Percentiles rank a stretch among this genome's conserved stretches.
Conservation (phyloP, 2,888 invertebrate genomes). For the Theretra japonica region DNA sequence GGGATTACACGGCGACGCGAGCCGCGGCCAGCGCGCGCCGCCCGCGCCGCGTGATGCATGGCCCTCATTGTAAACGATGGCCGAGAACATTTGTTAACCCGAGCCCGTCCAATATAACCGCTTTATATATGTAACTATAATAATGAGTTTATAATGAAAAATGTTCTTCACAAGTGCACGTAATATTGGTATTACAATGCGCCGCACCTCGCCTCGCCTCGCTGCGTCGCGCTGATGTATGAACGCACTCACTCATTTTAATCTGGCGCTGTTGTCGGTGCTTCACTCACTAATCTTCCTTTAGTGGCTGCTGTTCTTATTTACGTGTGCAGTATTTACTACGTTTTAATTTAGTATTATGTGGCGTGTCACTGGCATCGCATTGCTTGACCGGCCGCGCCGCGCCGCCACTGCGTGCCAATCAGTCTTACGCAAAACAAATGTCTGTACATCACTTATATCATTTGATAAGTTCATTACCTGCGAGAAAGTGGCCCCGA, state of each 20-base stretch:
- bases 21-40: conserved; percentile 1
- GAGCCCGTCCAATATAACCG: conserved; percentile 20
- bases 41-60: conserved; percentile 23
- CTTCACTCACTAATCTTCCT: conserved; percentile 2
- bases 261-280: conserved; percentile 19
- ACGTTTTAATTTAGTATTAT: not conserved
- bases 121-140: conserved; percentile 42
- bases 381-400: not conserved
- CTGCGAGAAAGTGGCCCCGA: not conserved
- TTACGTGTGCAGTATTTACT: not conserved
- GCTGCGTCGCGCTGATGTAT: conserved; percentile 11
- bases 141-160: conserved; percentile 72
- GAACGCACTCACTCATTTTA: conserved; percentile 20
- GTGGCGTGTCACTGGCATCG: not conserved
- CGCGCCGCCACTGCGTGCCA: not conserved
- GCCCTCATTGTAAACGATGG: conserved; percentile 50
- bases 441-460: conserved; percentile 7
- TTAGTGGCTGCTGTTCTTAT: not conserved
- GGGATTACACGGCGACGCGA: conserved; percentile 58
- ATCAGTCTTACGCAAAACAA: conserved; percentile 9
- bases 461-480: not conserved
- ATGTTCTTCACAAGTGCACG: conserved; percentile 57
- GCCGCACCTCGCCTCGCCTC: not conserved
- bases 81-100: conserved; percentile 30
- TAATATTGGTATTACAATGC: conserved; percentile 56